phyloP scores from a whole-genome alignment of 2,888 invertebrate species.

The Drosophila siamana region DNA sequence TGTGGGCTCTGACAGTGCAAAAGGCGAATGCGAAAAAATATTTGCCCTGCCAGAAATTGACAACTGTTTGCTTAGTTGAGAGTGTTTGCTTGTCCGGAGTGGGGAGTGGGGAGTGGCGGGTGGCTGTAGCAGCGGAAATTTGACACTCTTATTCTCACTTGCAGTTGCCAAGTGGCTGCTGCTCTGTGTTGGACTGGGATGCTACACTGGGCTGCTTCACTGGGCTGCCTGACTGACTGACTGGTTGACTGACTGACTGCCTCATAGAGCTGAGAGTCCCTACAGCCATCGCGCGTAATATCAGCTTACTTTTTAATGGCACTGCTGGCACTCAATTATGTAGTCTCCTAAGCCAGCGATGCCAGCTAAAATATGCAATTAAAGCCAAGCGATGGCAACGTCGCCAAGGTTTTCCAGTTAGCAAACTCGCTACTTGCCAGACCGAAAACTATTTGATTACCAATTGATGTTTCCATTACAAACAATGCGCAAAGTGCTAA shows the following conservation, averaged over 20 bases:
- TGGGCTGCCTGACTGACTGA: background rate
- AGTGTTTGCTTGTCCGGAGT: constrained; percentile 60
- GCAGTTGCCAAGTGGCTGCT: constrained; percentile 45
- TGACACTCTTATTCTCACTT: constrained; percentile 78
- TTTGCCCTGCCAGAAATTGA: constrained; percentile 78
- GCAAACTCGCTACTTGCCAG: background rate
- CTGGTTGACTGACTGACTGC: constrained; percentile 7
- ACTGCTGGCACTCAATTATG: constrained; percentile 70
- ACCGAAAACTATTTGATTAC: constrained; percentile 73
- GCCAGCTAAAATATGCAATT: constrained; percentile 70
- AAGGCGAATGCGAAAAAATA: constrained; percentile 72
- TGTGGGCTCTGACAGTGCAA: constrained; percentile 52
- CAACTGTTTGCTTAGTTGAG: constrained; percentile 79
- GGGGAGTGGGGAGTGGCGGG: background rate
- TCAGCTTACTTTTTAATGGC: constrained; percentile 79
- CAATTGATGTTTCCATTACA: constrained; percentile 65
- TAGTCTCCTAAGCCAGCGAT: constrained; percentile 58
- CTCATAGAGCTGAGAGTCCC: constrained; percentile 6
- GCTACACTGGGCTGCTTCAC: background rate
- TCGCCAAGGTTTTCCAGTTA: background rate
- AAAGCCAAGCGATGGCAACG: constrained; percentile 23
- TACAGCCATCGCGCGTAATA: constrained; percentile 63
- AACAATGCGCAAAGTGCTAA: constrained; percentile 39
- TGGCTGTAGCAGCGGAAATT: constrained; percentile 69
- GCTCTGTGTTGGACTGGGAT: constrained; percentile 2